Percentiles rank a stretch among this genome's conserved stretches.
Conservation (phyloP, 2,113 vertebrate species). For the Sylvietta virens region DNA sequence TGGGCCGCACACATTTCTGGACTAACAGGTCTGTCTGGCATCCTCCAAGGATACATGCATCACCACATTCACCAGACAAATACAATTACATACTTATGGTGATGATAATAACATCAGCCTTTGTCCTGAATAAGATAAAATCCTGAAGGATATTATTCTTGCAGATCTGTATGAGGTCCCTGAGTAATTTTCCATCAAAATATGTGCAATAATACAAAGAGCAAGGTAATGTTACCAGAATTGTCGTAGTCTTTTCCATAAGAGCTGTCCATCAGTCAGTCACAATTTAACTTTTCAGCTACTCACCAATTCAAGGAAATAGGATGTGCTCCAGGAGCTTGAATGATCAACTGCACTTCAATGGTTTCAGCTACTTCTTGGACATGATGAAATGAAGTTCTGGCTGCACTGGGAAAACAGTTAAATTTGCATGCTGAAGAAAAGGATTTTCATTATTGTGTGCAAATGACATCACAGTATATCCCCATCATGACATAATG, state of each 20-base stretch:
- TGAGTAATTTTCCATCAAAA: neutral
- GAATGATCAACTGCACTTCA: neutral
- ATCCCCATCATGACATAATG: neutral
- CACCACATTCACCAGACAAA: neutral
- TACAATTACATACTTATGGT: neutral
- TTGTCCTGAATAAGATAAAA: neutral
- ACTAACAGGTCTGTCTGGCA: neutral
- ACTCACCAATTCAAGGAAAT: neutral
- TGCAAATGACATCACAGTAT: neutral
- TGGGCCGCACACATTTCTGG: neutral
- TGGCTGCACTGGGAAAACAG: neutral
- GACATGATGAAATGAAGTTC: neutral
- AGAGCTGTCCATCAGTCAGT: neutral
- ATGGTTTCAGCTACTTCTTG: neutral
- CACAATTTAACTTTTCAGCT: neutral
- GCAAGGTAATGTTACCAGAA: neutral
- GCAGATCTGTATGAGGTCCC: neutral
- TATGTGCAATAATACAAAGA: neutral
- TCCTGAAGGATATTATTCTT: neutral
- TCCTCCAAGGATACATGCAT: neutral
- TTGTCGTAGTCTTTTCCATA: neutral
- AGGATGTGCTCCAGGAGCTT: neutral
- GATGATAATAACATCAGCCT: neutral
- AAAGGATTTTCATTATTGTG: neutral
- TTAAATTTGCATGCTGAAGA: neutral